phyloP scores from a whole-genome alignment of 2,797 vertebrate species.

The Naso thynnoides region DNA sequence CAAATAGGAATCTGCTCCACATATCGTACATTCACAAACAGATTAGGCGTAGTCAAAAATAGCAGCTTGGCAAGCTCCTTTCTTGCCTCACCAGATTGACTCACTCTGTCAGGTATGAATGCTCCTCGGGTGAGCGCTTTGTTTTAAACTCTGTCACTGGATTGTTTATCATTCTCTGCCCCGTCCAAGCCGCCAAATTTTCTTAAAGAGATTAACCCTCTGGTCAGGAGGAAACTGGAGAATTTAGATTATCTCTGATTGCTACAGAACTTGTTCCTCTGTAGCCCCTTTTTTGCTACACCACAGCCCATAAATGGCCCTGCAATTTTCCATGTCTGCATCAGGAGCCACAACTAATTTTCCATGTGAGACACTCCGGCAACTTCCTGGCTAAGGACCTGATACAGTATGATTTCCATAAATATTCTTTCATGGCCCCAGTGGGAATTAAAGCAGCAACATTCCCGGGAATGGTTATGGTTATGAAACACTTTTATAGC shows the following conservation, averaged over 20 bases:
- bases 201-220: slow-evolving; percentile 21
- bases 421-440: slow-evolving; percentile 43
- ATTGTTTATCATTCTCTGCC: slow-evolving; percentile 47
- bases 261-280: not conserved
- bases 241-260: slow-evolving; percentile 44
- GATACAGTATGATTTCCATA: slow-evolving; percentile 40
- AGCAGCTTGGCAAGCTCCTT: slow-evolving; percentile 19
- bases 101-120: slow-evolving; percentile 46
- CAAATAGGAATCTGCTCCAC: slow-evolving; percentile 46
- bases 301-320: slow-evolving; percentile 59
- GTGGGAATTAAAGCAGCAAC: slow-evolving; percentile 40
- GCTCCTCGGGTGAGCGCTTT: slow-evolving; percentile 8
- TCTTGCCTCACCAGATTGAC: slow-evolving; percentile 34
- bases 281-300: slow-evolving; percentile 12
- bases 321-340: slow-evolving; percentile 47
- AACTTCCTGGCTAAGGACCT: slow-evolving; percentile 35
- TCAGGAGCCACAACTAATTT: slow-evolving; percentile 47
- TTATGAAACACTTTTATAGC: slow-evolving; percentile 22
- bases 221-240: slow-evolving; percentile 34
- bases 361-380: slow-evolving; percentile 37
- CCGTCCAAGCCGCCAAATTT: slow-evolving; percentile 15
- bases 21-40: slow-evolving; percentile 33
- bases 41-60: slow-evolving; percentile 39
- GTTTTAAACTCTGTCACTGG: slow-evolving; percentile 44
- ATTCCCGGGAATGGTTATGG: slow-evolving; percentile 32